These are phyloP conservation scores for Telenomus remus DNA, from an alignment of 1,140 invertebrate species.

Conservation along the genomic window DNA sequence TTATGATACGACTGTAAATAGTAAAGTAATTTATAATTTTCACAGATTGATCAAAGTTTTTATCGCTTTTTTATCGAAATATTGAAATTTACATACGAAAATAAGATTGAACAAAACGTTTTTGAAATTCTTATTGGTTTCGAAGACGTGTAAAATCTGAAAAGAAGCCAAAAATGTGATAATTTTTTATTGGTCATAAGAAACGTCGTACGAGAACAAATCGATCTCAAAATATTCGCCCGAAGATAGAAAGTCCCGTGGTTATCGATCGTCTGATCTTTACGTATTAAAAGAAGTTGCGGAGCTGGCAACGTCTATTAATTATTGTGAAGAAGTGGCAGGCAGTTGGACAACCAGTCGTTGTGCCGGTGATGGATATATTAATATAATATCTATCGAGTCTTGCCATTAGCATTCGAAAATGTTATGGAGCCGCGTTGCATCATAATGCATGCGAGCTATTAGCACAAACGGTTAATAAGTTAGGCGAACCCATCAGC, in stretches of 20 bases:
- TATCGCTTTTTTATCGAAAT: no score
- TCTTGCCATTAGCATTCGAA: constrained; percentile 63
- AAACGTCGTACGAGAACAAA: constrained; percentile 8
- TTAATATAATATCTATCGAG: constrained; percentile 60
- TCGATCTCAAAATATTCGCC: constrained; percentile 25
- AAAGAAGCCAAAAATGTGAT: no score
- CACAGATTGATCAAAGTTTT: no score
- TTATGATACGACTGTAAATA: not conserved
- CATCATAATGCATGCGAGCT: constrained; percentile 52
- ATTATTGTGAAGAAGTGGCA: constrained; percentile 66
- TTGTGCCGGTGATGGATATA: constrained; percentile 57
- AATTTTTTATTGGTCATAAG: constrained; percentile 2
- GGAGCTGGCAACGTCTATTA: constrained; percentile 60
- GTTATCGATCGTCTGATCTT: constrained; percentile 66
- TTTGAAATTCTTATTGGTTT: no score
- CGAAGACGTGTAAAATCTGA: no score
- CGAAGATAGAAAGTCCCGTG: constrained; percentile 58
- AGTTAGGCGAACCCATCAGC: constrained; percentile 34
- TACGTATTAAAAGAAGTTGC: constrained; percentile 60
- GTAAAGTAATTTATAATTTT: no score
- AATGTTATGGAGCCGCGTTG: constrained; percentile 61
- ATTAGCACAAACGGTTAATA: constrained; percentile 48
- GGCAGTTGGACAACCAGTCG: constrained; percentile 56
- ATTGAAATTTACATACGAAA: no score
- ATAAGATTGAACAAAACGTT: no score